A percentile compares a stretch with the other conserved stretches of the same genome.
These are phyloP conservation scores for Cygnus buccinator DNA, from an alignment of 2,113 vertebrate genomes.

Conservation along the genomic window DNA sequence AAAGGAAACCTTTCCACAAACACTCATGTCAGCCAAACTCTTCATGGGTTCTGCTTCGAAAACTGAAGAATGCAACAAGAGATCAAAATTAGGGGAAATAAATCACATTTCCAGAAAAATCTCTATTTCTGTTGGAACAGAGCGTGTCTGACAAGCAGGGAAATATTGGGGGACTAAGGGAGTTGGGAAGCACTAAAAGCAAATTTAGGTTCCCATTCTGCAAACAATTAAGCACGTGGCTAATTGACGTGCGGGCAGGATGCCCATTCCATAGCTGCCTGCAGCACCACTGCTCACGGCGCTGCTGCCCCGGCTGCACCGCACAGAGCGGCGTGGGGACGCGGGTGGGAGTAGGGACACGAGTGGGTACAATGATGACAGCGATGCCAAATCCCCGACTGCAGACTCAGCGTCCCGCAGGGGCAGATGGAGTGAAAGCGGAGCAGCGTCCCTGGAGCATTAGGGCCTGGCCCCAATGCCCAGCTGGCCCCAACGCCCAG, in stretches of 20 bases:
- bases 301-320: too few relatives aligned
- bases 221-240: not conserved
- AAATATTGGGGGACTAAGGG: not conserved
- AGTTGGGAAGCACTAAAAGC: slow-evolving; percentile 28
- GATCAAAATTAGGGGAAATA: slow-evolving; percentile 62
- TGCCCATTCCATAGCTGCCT: not conserved
- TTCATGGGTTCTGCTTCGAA: slow-evolving; percentile 61
- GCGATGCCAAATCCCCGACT: not conserved
- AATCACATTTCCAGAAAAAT: slow-evolving; percentile 66
- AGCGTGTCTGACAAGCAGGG: not conserved
- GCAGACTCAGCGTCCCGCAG: not conserved
- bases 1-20: slow-evolving; percentile 53
- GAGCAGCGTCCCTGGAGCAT: too few relatives aligned
- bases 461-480: too few relatives aligned
- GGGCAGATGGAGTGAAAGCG: too few relatives aligned
- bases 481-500: accelerated
- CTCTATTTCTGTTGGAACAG: slow-evolving; percentile 41
- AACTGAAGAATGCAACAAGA: slow-evolving; percentile 56
- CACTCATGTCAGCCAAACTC: slow-evolving; percentile 58
- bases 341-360: not conserved
- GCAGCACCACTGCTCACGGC: not conserved
- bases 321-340: not conserved
- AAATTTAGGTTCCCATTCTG: not conserved
- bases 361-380: not conserved
- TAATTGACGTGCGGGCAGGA: not conserved